Conservation (phyloP, 2,113 vertebrate species). For the Corydoras sp. region DNA sequence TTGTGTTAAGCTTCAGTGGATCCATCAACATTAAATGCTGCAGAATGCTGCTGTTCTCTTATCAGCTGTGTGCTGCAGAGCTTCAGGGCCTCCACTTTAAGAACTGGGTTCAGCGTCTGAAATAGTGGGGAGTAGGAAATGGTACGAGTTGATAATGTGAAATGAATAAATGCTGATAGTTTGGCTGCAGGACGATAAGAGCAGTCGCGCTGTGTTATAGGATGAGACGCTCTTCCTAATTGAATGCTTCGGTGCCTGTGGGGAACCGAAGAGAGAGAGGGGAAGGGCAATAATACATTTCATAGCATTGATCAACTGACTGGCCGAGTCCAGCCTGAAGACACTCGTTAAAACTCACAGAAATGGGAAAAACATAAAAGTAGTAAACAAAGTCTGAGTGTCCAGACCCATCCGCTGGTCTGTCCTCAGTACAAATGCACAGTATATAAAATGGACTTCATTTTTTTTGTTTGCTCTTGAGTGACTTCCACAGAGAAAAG, state of each 20-base stretch:
- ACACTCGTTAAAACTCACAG: slow-evolving; percentile 6
- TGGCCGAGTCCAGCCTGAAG: neutral
- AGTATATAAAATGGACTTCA: neutral
- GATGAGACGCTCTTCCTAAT: slow-evolving; percentile 1
- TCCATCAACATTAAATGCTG: no score
- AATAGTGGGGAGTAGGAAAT: neutral
- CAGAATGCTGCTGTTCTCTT: no score
- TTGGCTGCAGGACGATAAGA: neutral
- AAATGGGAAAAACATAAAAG: neutral
- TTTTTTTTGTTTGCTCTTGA: neutral
- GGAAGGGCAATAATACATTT: neutral
- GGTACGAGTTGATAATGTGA: neutral
- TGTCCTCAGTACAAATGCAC: neutral
- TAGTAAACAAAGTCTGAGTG: neutral
- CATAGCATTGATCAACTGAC: neutral
- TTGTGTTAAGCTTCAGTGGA: no score
- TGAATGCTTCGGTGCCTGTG: neutral
- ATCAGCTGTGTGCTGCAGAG: no score
- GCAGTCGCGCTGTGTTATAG: neutral
- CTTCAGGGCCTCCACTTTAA: no score
- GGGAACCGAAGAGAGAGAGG: neutral
- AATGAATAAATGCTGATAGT: neutral
- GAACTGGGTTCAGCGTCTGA: no score
- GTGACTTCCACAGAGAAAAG: slow-evolving; percentile 11
- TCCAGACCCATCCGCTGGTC: slow-evolving; percentile 9